Base-by-base conservation (phyloP, 2,888 invertebrate genomes). In the Phaedon cochleariae region DNA sequence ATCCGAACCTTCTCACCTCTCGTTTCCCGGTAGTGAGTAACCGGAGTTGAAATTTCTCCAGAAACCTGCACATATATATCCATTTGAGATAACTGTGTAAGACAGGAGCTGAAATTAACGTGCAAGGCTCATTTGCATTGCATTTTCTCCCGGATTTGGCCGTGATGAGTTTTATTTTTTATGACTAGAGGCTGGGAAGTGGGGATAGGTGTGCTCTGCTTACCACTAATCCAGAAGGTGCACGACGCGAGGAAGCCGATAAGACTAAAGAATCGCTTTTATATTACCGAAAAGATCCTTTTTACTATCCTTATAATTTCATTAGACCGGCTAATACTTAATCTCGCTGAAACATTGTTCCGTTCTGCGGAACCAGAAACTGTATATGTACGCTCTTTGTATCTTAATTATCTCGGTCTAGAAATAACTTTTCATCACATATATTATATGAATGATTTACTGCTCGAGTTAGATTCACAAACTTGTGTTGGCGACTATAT, bases 81-180 rank as follows among this genome's bases (percentile, higher is more conserved):
- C 66, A 65, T 70, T 65, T 52, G 41, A 64, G 68, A 72, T 70
- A 73, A 68, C 69, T 67, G 65, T 65, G 67, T 70, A 73, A 70
- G 68, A 63, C 65, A 68, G 69, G 67, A 65, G 67, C 70, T 59
- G 69, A 72, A 76, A 78, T 77, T 77, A 78, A 74, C 73, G 72
- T 73, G 71, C 73, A 65, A 66, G 74, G 72, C 76, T 77, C 77
- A 77, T 78, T 78, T 78, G 78, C 78, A 78, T 78, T 74, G 76
- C 74, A 74, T 75, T 75, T 73, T 72, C 72, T 61, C 54, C 75
- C 75, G 77, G 77, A 77, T 77, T 76, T 77, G 73, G 72, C 55
- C 69, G 74, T 74, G 76, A 77, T 77, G 78, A 77, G 76, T 77
- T 77, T 77, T 76, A 78, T 78, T 78, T 78, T 77, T 77, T 77